These are phyloP conservation scores for Steinernema carpocapsae DNA, from an alignment of 2,888 invertebrate genomes.

Conservation along the genomic window DNA sequence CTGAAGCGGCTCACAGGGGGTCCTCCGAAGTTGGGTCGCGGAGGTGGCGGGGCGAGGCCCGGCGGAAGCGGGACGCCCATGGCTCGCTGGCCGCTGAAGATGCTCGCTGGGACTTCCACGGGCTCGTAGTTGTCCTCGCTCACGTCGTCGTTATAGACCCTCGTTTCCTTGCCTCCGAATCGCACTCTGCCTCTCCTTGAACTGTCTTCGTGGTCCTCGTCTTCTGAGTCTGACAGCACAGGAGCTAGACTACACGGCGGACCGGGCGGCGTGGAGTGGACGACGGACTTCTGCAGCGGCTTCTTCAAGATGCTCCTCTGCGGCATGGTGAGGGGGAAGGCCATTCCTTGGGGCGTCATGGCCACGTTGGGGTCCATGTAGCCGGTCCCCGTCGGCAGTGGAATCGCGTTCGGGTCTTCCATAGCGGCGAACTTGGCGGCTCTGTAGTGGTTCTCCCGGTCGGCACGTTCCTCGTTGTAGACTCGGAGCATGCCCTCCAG, in stretches of 20 bases:
- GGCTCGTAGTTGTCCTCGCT: conserved; percentile 58
- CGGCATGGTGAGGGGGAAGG: not conserved
- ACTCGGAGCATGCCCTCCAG: conserved; percentile 48
- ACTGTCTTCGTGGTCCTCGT: conserved; percentile 40
- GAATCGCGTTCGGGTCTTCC: conserved; percentile 55
- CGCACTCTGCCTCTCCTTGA: not conserved
- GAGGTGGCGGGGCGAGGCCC: not conserved
- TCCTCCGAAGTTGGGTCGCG: not conserved
- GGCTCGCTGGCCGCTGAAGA: conserved; percentile 8
- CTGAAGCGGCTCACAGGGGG: not conserved
- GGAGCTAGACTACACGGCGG: conserved; percentile 59
- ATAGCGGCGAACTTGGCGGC: conserved; percentile 54
- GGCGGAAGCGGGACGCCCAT: not conserved
- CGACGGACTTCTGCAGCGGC: not conserved
- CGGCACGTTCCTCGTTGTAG: conserved; percentile 51
- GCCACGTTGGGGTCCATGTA: conserved; percentile 29
- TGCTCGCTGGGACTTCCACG: conserved; percentile 44
- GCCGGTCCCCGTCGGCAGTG: conserved; percentile 49
- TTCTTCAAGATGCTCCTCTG: conserved; percentile 40
- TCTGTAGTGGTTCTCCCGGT: conserved; percentile 50
- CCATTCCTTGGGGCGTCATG: conserved; percentile 34
- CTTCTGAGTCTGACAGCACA: conserved; percentile 52
- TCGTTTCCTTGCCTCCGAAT: not conserved
- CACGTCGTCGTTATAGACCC: conserved; percentile 38
- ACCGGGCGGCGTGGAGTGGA: conserved; percentile 47